phyloP scores from a whole-genome alignment of 2,797 vertebrate genomes.

The Acrossocheilus fasciatus region DNA sequence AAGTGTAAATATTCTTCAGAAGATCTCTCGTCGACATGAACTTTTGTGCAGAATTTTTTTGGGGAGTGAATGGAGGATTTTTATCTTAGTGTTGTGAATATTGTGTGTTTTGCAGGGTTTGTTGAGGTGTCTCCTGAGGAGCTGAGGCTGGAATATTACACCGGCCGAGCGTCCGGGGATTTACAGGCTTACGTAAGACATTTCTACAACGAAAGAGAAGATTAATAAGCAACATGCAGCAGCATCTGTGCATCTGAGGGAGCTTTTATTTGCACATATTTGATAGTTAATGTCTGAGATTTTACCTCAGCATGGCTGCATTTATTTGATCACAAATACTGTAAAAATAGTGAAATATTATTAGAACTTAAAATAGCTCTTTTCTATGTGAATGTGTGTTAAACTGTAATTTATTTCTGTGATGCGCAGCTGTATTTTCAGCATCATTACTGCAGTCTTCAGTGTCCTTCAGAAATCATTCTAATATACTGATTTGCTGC shows the following conservation, averaged over 20 bases:
- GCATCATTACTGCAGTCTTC: neutral
- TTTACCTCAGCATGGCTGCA: neutral
- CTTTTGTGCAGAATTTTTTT: neutral
- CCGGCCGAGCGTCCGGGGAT: constrained; percentile 80
- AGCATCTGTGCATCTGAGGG: too few relatives aligned
- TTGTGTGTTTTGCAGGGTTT: constrained; percentile 80
- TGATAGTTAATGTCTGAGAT: too few relatives aligned
- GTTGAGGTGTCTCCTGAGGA: constrained; percentile 90
- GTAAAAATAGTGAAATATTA: too few relatives aligned
- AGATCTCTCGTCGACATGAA: neutral
- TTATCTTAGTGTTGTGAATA: neutral
- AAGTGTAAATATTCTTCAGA: neutral
- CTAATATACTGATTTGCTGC: too few relatives aligned
- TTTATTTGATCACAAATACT: neutral
- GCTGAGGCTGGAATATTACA: constrained; percentile 87
- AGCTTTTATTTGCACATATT: too few relatives aligned
- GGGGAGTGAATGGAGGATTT: neutral
- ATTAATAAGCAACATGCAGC: neutral
- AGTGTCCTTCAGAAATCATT: neutral
- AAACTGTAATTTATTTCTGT: neutral
- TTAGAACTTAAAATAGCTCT: rapidly evolving
- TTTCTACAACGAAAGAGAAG: neutral
- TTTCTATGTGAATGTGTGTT: neutral
- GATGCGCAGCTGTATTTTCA: neutral
- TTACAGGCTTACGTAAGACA: constrained; percentile 86